phyloP scores from a whole-genome alignment of 2,797 vertebrate species.

The Acanthurus leucopareius region DNA sequence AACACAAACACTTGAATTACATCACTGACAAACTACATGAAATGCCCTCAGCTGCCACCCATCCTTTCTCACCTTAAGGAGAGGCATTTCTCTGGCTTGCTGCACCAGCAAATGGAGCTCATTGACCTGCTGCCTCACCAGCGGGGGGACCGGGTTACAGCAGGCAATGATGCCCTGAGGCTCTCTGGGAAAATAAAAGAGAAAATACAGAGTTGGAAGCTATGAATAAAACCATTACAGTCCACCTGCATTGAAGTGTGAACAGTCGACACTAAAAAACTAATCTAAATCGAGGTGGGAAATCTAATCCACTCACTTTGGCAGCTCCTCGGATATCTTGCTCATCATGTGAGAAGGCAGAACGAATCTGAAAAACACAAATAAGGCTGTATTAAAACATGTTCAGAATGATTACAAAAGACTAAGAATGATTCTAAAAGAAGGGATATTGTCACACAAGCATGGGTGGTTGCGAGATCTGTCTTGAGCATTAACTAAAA shows the following conservation, averaged over 20 bases:
- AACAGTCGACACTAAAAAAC: not conserved
- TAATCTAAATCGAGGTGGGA: not conserved
- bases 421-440: not conserved
- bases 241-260: not conserved
- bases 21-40: not conserved
- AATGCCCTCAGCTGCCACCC: not conserved
- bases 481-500: conserved; percentile 25
- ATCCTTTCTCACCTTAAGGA: conserved; percentile 90
- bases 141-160: conserved; percentile 94
- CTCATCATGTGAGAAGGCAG: conserved; percentile 97
- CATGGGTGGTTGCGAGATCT: conserved; percentile 22
- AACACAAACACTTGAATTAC: not conserved
- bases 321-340: conserved; percentile 95
- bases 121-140: conserved; percentile 95
- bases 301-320: conserved; percentile 89
- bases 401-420: not conserved
- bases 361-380: conserved; percentile 86
- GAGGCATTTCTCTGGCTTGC: conserved; percentile 93
- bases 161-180: conserved; percentile 96
- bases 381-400: conserved; percentile 1
- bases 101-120: conserved; percentile 93
- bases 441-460: conserved; percentile 4
- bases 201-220: conserved; percentile 25
- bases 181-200: conserved; percentile 83
- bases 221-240: conserved; percentile 20